These are phyloP conservation scores for Cotesia vestalis DNA, from an alignment of 1,140 invertebrate genomes.

Conservation along the genomic window DNA sequence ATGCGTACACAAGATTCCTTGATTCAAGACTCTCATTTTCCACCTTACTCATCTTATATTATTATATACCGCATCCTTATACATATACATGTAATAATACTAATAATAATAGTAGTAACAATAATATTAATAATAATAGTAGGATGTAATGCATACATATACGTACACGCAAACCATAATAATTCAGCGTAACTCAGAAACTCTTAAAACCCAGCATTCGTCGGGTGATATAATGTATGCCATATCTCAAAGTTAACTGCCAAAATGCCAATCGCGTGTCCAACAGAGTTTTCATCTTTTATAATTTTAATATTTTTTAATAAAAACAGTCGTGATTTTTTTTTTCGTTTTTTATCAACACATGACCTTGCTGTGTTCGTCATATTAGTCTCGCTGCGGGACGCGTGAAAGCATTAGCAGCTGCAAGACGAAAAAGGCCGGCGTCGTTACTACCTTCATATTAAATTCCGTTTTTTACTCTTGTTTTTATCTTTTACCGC, in stretches of 20 bases:
- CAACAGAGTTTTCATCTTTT: slow-evolving; percentile 14
- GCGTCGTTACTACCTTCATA: slow-evolving; percentile 1
- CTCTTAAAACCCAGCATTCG: slow-evolving; percentile 25
- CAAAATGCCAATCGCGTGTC: slow-evolving; percentile 45
- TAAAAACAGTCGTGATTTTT: neutral
- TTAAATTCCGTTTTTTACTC: neutral
- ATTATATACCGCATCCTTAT: no score
- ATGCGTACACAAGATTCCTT: slow-evolving; percentile 20
- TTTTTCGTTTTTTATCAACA: neutral
- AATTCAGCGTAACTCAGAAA: slow-evolving; percentile 9
- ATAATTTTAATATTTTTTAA: slow-evolving; percentile 14
- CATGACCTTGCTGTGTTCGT: slow-evolving; percentile 9
- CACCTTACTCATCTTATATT: neutral
- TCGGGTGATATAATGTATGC: slow-evolving; percentile 39
- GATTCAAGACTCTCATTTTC: slow-evolving; percentile 1
- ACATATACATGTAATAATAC: no score
- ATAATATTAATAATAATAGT: no score
- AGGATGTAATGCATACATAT: neutral
- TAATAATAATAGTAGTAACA: no score
- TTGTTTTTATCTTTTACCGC: no score
- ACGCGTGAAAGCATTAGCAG: slow-evolving; percentile 12
- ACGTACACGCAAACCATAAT: neutral
- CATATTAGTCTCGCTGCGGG: slow-evolving; percentile 7
- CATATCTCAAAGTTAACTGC: slow-evolving; percentile 49
- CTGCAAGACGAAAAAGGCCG: slow-evolving; percentile 17